phyloP scores from a whole-genome alignment of 2,888 invertebrate genomes.

The Mythimna loreyi region DNA sequence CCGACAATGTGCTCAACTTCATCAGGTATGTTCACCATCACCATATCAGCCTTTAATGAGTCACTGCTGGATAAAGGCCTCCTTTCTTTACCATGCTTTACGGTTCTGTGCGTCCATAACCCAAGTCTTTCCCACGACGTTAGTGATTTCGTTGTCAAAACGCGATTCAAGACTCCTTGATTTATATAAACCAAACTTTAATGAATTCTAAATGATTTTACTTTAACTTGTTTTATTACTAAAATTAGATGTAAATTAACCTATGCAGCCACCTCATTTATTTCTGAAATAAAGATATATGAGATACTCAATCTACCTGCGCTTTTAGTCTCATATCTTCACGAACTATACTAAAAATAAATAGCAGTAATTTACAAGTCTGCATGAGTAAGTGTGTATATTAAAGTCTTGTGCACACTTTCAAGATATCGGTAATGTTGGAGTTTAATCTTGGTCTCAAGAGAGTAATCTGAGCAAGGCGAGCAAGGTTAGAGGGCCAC shows the following conservation, averaged over 20 bases:
- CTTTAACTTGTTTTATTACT: not conserved
- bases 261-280: slow-evolving; percentile 18
- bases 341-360: slow-evolving; percentile 45
- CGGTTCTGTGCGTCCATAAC: no score
- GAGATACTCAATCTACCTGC: slow-evolving; percentile 23
- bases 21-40: slow-evolving; percentile 86
- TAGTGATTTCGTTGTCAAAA: not conserved
- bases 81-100: not conserved
- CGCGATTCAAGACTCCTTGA: not conserved
- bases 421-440: slow-evolving; percentile 73
- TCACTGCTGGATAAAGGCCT: no score
- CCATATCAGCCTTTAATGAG: not conserved
- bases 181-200: not conserved
- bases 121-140: not conserved
- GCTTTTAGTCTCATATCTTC: slow-evolving; percentile 21
- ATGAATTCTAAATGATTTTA: not conserved
- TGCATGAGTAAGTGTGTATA: slow-evolving; percentile 45
- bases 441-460: slow-evolving; percentile 69
- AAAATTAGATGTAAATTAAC: slow-evolving; percentile 9
- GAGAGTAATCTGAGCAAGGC: slow-evolving; percentile 82
- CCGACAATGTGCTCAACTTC: slow-evolving; percentile 93
- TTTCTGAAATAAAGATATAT: slow-evolving; percentile 25
- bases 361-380: slow-evolving; percentile 48
- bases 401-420: slow-evolving; percentile 63
- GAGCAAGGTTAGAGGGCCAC: slow-evolving; percentile 80